A percentile compares a stretch with the other conserved stretches of the same genome.
Conservation (phyloP, 2,113 vertebrate genomes). For the Chloroceryle aenea region DNA sequence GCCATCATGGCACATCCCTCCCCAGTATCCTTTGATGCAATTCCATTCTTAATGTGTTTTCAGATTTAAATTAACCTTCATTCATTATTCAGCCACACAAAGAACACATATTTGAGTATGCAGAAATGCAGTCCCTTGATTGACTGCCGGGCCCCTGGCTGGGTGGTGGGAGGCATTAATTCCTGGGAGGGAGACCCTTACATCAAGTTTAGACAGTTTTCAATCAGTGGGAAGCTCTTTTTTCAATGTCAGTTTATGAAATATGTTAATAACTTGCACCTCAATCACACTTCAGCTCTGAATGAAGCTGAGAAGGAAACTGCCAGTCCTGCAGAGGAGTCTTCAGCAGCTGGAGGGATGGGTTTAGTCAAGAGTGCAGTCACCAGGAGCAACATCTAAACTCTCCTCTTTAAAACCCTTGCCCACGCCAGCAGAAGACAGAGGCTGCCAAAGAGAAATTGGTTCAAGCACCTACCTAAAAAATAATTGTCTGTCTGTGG, state of each 20-base stretch:
- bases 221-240: not conserved
- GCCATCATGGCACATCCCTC: not conserved
- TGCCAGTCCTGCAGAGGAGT: not conserved
- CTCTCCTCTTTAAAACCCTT: not conserved
- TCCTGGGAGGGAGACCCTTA: not conserved
- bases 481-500: fast-evolving
- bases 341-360: not conserved
- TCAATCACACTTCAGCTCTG: not conserved
- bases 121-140: not conserved
- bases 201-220: not conserved
- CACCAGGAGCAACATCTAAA: not conserved
- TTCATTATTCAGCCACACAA: not conserved
- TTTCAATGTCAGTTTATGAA: not conserved
- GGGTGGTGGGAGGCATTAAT: not conserved
- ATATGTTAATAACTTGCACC: not conserved
- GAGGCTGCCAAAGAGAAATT: not conserved
- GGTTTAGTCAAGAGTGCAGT: not conserved
- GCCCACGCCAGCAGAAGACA: not conserved
- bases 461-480: not conserved
- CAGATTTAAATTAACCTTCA: conserved; percentile 23
- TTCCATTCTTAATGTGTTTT: not conserved
- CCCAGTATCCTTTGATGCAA: not conserved
- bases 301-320: not conserved
- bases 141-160: not conserved
- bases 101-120: not conserved